Evolutionary conservation across 1,140 invertebrate species (phyloP), one percentile per base, ranked within the genome.

Genomic region (Pollicipes pollicipes): DNA sequence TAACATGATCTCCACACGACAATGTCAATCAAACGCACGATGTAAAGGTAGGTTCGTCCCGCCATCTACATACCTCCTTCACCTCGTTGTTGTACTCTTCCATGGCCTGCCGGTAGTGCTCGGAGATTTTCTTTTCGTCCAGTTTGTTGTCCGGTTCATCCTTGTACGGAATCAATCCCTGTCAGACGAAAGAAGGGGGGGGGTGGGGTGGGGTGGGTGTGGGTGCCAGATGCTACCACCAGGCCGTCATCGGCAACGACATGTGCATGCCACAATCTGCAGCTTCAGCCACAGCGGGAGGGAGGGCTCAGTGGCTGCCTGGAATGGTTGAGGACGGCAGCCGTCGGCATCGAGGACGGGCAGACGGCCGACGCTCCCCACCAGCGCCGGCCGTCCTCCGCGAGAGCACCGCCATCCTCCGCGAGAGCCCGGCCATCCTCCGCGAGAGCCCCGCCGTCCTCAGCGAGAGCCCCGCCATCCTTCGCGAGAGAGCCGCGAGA

Each of bases 151-250:
- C 88, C 75, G 86, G 86, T 78, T 93, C 89, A 76, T 93, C 91
- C 79, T 90, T 90, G 66, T 92, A 81, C 3, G 92, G 93, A 73
- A 96, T 91, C 58, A 95, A 82, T 81, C 88, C 90, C 82, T 84
- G 75, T 27, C 80, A 77, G 66, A 68, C 73, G 45, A 71, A 70
- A n/a, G n/a, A n/a, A n/a, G n/a, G n/a, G n/a, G n/a, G n/a, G n/a
- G n/a, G n/a, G n/a, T n/a, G n/a, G n/a, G n/a, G n/a, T n/a, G n/a
- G n/a, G n/a, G n/a, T n/a, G n/a, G n/a, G n/a, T n/a, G n/a, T n/a
- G n/a, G n/a, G n/a, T n/a, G n/a, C n/a, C n/a, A n/a, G n/a, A n/a
- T n/a, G n/a, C n/a, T n/a, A n/a, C n/a, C n/a, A n/a, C n/a, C 27
- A 73, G 67, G 67, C 68, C 68, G 64, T 72, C 35, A 58, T 37